A percentile compares a stretch with the other conserved stretches of the same genome.
Evolutionary conservation across 2,113 vertebrate species (phyloP).

Genomic region (Neomonachus schauinslandi): DNA sequence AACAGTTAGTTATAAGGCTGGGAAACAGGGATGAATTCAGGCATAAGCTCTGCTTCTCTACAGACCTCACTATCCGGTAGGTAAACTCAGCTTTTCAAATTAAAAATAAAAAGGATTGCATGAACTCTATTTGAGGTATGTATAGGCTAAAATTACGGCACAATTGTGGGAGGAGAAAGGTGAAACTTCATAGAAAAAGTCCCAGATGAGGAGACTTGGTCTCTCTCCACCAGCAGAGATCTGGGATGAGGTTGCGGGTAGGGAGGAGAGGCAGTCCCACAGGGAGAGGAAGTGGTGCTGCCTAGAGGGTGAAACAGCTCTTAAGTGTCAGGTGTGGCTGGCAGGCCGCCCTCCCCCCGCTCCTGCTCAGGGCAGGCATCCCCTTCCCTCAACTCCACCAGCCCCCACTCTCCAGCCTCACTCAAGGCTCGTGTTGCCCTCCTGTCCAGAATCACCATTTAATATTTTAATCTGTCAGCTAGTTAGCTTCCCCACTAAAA

Average conservation of each 20-base stretch:
- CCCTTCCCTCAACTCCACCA: neutral
- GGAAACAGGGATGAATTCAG: neutral
- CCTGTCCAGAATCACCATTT: neutral
- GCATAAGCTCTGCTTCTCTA: neutral
- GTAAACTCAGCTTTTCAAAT: neutral
- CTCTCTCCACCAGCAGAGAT: neutral
- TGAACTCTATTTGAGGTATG: neutral
- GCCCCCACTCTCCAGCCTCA: neutral
- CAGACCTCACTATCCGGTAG: neutral
- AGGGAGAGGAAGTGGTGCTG: neutral
- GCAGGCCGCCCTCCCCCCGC: neutral
- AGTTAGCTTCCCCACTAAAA: slow-evolving; percentile 35
- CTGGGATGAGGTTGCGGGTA: neutral
- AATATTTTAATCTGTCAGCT: slow-evolving; percentile 2
- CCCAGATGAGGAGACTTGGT: neutral
- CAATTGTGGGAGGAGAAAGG: neutral
- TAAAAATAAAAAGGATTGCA: neutral
- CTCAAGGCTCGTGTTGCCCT: neutral
- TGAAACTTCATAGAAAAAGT: neutral
- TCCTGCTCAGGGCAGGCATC: neutral
- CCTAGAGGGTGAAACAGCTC: neutral
- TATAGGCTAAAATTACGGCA: neutral
- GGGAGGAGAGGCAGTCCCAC: neutral
- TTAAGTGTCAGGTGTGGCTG: neutral
- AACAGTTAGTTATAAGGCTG: neutral